Conservation (phyloP, 2,888 invertebrate species). For the Fragum whitleyi region DNA sequence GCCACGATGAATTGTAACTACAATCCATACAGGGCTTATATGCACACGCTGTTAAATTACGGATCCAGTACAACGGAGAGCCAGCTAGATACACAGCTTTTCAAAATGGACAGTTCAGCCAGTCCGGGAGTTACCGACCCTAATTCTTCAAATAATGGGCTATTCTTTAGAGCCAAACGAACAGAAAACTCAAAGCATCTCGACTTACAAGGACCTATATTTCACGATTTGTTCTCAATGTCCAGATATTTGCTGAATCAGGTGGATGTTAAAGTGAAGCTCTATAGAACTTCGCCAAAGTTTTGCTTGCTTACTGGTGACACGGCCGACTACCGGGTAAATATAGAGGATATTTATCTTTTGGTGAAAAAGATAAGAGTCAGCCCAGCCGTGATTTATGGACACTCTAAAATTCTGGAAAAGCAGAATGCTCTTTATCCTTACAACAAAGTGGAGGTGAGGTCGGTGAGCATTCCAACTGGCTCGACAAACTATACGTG, state of each 20-base stretch:
- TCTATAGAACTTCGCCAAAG: no score
- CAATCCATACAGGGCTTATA: no score
- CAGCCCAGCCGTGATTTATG: no score
- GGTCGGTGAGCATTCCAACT: conserved; percentile 37
- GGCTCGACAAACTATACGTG: conserved; percentile 36
- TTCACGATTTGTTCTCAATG: conserved; percentile 52
- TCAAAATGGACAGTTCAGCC: conserved; percentile 43
- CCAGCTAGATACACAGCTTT: conserved; percentile 52
- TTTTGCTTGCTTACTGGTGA: no score
- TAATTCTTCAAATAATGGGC: conserved; percentile 28
- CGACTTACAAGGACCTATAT: conserved; percentile 51
- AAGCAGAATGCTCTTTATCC: no score
- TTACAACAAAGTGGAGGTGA: no score
- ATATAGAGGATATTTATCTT: background rate
- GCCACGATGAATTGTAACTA: no score
- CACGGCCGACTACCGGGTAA: background rate
- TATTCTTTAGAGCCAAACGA: conserved; percentile 31
- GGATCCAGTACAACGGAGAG: conserved; percentile 34
- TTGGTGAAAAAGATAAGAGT: conserved; percentile 6
- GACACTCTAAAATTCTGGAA: no score
- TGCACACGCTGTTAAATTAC: conserved; percentile 53
- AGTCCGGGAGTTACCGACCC: conserved; percentile 44
- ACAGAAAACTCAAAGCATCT: conserved; percentile 23
- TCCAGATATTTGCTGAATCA: no score
- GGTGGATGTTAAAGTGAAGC: no score